These are phyloP conservation scores for Caenorhabditis elegans DNA, from an alignment of 1,140 invertebrate species.

Conservation along the genomic window DNA sequence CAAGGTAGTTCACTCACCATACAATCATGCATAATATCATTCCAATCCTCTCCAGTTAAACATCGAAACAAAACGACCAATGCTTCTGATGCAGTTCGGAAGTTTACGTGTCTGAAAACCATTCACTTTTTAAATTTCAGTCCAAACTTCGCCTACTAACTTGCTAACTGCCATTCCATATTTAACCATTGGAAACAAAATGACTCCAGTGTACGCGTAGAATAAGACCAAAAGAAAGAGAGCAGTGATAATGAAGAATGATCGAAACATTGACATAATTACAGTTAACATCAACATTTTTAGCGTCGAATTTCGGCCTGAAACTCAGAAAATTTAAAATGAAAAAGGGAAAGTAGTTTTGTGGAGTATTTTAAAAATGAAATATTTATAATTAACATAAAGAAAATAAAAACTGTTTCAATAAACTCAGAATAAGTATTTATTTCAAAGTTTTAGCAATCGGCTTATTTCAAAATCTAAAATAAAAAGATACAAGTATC, in stretches of 20 bases:
- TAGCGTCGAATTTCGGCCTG: constrained; percentile 75
- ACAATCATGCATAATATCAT: constrained; percentile 99
- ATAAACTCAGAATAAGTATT: no score
- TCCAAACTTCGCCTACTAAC: constrained; percentile 69
- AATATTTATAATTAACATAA: no score
- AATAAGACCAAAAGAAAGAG: constrained; percentile 99
- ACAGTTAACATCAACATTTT: constrained; percentile 99
- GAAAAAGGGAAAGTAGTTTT: no score
- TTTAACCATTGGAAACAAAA: constrained; percentile 97
- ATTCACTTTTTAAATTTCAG: background rate
- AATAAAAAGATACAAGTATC: no score
- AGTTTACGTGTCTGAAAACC: constrained; percentile 78
- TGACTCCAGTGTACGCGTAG: constrained; percentile 95
- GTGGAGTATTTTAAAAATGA: no score
- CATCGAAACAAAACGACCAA: constrained; percentile 97
- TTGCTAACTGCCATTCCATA: constrained; percentile 96
- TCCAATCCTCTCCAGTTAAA: constrained; percentile 99
- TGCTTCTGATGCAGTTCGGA: constrained; percentile 91
- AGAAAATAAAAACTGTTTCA: no score
- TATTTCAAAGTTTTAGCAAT: no score
- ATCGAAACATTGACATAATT: constrained; percentile 96
- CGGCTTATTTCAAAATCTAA: no score
- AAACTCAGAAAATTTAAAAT: background rate
- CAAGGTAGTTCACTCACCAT: constrained; percentile 70
- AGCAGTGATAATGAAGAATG: constrained; percentile 99